Base-by-base conservation (phyloP, 2,888 invertebrate species). In the Anoplius nigerrimus region DNA sequence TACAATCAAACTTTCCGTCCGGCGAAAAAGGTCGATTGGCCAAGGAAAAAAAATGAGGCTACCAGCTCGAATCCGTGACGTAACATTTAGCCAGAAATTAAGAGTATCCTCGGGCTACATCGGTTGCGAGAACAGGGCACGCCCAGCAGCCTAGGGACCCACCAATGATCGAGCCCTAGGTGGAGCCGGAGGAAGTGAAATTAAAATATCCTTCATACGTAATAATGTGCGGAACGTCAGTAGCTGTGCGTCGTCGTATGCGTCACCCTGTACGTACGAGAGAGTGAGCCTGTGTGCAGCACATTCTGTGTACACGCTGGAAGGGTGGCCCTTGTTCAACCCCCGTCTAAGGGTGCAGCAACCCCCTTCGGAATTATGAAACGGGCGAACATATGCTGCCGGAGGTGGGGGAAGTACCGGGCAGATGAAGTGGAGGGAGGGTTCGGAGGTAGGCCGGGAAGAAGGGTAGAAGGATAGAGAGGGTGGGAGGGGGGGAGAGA, bases 201-300 rank as follows among this genome's bases (percentile, higher is more conserved):
- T 84, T 82, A 82, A 82, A 85, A 84, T 80, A 83, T 81, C 78
- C 79, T 82, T 80, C 69, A 52, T 64, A 66, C 63, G 79, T 82
- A 80, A 84, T 84, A 75, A 83, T 69, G 74, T 66, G 69, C 78
- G 74, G 72, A 73, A 74, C 69, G 66, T 58, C 34, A 34, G 76
- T 71, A 75, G 72, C 48, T 11, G n/a, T 6, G n/a, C 13, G 48
- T 18, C 16, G 1, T 4, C 8, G 48, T 16, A 16, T 48, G 24
- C 16, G 20, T 24, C 54, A 34, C 48, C 66, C 75, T 70, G 56
- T 64, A 67, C 54, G 60, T 60, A 43, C 42, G 20, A 66, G 55
- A 53, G 54, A 54, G 53, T 42, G 51, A 55, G 53, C 62, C 22
- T 43, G 8, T 43, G 54, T n/a, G 46, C 48, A 22, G 54, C 21